Percentiles rank a stretch among this genome's conserved stretches.
phyloP scores from a whole-genome alignment of 2,888 invertebrate genomes.

The Temnothorax unifasciatus region DNA sequence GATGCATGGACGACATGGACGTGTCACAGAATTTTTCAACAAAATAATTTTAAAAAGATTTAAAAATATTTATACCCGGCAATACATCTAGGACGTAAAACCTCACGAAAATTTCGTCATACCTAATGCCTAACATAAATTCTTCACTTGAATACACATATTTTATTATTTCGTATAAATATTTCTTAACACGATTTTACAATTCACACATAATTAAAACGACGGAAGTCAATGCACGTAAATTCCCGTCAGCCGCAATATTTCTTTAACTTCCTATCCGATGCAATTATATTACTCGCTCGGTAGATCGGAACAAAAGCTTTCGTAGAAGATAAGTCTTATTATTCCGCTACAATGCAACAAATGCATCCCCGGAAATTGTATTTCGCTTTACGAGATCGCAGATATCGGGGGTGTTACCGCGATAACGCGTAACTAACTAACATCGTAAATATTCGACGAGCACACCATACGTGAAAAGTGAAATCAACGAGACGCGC shows the following conservation, averaged over 20 bases:
- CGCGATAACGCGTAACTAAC: constrained; percentile 1
- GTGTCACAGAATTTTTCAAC: not conserved
- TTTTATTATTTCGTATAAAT: not conserved
- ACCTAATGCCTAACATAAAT: not conserved
- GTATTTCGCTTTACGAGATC: not conserved
- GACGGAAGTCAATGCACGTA: not conserved
- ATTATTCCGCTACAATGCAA: not conserved
- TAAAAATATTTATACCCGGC: not conserved
- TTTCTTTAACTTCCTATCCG: not conserved
- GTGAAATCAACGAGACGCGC: constrained; percentile 46
- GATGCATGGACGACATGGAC: not conserved
- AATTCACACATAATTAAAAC: not conserved
- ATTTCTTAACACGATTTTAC: not conserved
- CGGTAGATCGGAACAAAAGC: not conserved
- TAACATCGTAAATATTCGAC: constrained; percentile 23
- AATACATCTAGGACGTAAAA: not conserved
- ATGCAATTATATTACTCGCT: not conserved
- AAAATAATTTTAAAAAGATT: not conserved
- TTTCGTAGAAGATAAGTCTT: not conserved
- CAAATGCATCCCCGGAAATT: constrained; percentile 1
- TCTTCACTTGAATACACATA: not conserved
- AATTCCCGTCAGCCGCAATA: not conserved
- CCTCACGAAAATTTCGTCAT: not conserved
- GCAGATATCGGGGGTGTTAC: constrained; percentile 12
- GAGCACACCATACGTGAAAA: constrained; percentile 16